Conservation (phyloP, 2,113 vertebrate genomes). For the Ascaphus truei region DNA sequence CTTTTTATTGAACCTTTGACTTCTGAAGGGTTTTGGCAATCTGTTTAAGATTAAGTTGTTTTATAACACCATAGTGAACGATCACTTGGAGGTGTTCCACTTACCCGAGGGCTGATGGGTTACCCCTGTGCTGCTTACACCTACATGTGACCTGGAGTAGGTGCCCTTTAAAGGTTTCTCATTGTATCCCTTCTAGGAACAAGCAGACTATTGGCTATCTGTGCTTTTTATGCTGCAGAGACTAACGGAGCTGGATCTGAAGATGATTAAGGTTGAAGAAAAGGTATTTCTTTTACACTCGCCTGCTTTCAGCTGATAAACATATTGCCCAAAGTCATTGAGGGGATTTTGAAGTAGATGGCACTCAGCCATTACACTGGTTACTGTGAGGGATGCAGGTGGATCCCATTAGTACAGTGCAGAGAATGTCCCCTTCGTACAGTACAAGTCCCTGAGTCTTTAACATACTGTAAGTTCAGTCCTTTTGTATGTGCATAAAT, state of each 20-base stretch:
- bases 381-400: neutral
- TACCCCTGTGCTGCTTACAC: no score
- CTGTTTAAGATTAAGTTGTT: no score
- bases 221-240: constrained; percentile 76
- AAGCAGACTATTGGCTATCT: constrained; percentile 68
- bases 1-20: no score
- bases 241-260: constrained; percentile 75
- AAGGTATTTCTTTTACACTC: constrained; percentile 66
- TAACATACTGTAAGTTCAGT: no score
- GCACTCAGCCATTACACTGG: constrained; percentile 22
- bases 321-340: neutral
- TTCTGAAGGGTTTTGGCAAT: no score
- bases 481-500: no score
- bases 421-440: no score
- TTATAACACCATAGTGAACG: no score
- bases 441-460: no score
- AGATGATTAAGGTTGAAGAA: constrained; percentile 74
- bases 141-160: no score
- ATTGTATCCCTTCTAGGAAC: constrained; percentile 61
- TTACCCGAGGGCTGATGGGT: no score
- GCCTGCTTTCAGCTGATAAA: neutral
- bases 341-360: neutral
- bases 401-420: constrained; percentile 3
- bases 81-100: no score
- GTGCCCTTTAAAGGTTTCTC: neutral